Conservation (phyloP, 2,888 invertebrate genomes). For the Cantharis rufa region DNA sequence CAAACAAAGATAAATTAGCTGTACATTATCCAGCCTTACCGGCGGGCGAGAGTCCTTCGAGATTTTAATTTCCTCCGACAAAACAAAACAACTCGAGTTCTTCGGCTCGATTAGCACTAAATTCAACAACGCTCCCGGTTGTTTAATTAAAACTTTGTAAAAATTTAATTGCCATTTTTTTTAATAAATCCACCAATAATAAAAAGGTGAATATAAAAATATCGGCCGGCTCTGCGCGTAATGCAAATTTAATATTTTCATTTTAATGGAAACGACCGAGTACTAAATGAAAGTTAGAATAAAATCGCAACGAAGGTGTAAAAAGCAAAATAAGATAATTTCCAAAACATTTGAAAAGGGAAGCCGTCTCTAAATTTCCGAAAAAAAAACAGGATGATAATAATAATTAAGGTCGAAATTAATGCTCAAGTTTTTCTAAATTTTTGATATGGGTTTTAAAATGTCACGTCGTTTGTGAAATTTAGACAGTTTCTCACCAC, state of each 20-base stretch:
- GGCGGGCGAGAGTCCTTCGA: not conserved
- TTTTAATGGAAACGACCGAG: slow-evolving; percentile 8
- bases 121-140: not conserved
- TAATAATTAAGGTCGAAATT: not conserved
- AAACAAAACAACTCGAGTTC: not conserved
- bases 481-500: not conserved
- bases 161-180: not conserved
- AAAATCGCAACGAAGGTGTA: slow-evolving; percentile 1
- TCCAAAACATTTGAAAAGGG: not conserved
- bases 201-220: not conserved
- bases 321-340: slow-evolving; percentile 6
- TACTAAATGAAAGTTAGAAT: too few relatives aligned
- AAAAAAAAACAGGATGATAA: not conserved
- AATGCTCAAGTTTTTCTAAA: not conserved
- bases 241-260: slow-evolving; percentile 3
- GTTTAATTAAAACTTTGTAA: not conserved
- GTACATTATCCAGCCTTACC: not conserved
- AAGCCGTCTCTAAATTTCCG: too few relatives aligned
- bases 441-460: not conserved
- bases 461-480: not conserved
- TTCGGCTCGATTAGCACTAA: not conserved
- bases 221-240: not conserved
- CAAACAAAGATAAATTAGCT: not conserved
- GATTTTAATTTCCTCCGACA: not conserved
- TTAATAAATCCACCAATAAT: not conserved